Percentiles rank a stretch among this genome's conserved stretches.
These are phyloP conservation scores for Gastracanthus pulcherrimus DNA, from an alignment of 2,888 invertebrate species.

Conservation along the genomic window DNA sequence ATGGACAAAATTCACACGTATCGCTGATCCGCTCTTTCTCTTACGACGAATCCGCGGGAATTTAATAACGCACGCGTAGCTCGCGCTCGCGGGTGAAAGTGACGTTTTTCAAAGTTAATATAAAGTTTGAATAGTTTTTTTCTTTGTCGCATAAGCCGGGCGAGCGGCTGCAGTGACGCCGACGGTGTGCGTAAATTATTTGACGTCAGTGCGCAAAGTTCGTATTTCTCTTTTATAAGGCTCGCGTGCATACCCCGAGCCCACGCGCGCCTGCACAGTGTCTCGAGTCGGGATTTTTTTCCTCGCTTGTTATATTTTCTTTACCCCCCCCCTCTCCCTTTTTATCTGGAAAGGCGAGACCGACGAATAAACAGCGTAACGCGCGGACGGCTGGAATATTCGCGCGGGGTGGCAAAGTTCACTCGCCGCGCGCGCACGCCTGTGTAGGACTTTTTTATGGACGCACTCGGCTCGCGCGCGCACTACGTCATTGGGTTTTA, in stretches of 20 bases:
- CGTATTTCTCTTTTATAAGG: slow-evolving; percentile 50
- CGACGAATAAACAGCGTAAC: slow-evolving; percentile 53
- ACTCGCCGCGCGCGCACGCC: slow-evolving; percentile 44
- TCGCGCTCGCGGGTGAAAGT: slow-evolving; percentile 26
- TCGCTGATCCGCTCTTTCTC: neutral
- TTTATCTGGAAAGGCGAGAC: slow-evolving; percentile 56
- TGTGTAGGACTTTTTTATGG: slow-evolving; percentile 64
- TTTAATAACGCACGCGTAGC: neutral
- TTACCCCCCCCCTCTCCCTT: slow-evolving; percentile 50
- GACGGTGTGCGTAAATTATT: slow-evolving; percentile 43
- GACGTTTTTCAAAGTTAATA: slow-evolving; percentile 55
- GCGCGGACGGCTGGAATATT: slow-evolving; percentile 36
- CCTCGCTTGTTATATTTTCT: slow-evolving; percentile 51
- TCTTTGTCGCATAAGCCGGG: slow-evolving; percentile 15
- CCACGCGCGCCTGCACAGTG: slow-evolving; percentile 13
- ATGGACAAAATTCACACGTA: neutral
- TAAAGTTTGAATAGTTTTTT: slow-evolving; percentile 50
- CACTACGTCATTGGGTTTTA: slow-evolving; percentile 65
- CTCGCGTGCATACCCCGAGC: slow-evolving; percentile 1
- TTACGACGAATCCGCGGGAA: neutral
- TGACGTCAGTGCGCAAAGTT: slow-evolving; percentile 40
- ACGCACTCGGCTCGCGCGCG: slow-evolving; percentile 56
- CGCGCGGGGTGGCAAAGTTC: slow-evolving; percentile 50
- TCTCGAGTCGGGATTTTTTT: slow-evolving; percentile 40
- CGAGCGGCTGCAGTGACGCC: neutral